Base-by-base conservation (phyloP, 2,888 invertebrate genomes). In the Amphimallon solstitiale region DNA sequence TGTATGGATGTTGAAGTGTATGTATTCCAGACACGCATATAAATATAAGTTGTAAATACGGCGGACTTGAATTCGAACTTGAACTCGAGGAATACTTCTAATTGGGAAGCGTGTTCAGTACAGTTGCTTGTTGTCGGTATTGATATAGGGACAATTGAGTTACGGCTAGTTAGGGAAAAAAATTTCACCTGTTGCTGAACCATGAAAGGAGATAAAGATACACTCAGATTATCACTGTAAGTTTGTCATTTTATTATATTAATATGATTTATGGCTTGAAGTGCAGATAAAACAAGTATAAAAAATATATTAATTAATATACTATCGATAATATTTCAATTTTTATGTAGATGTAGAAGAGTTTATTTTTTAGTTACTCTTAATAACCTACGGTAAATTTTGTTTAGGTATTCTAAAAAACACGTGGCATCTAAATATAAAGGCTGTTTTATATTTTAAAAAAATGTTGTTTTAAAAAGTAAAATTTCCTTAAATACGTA, bases 201-300 rank as follows among this genome's bases (percentile, higher is more conserved):
- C 7, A 62, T 62, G 62, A 62, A 62, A 49, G 62, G 62, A 12
- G 49, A 60, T 45, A 60, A 43, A 35, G 60, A 62, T 38, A 49
- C 48, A 10, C 49, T 62, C 9, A 48, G 62, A 48, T 48, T 62
- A 49, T 49, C 62, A 34, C 38, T 49, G 62, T 62, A 49, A 62
- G 62, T 34, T 45, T 49, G 49, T 37, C 2, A 45, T 60, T 12
- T 43, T 19, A 12, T 23, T 40, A 29, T 51, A 9, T 51, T 34
- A 34, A 12, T 12, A 34, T 51, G 7, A 34, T 6, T 51, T 12
- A 14, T 2, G 1, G 12, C 6, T 5, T n/a, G 19, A 48, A 48
- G n/a, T 48, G 21, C n/a, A 19, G 17, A 48, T 19, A 46, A 23
- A 48, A 21, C 21, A 21, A 19, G n/a, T n/a, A 23, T 23, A 23